phyloP scores from a whole-genome alignment of 2,888 invertebrate genomes.

The Drosophila multiciliata region DNA sequence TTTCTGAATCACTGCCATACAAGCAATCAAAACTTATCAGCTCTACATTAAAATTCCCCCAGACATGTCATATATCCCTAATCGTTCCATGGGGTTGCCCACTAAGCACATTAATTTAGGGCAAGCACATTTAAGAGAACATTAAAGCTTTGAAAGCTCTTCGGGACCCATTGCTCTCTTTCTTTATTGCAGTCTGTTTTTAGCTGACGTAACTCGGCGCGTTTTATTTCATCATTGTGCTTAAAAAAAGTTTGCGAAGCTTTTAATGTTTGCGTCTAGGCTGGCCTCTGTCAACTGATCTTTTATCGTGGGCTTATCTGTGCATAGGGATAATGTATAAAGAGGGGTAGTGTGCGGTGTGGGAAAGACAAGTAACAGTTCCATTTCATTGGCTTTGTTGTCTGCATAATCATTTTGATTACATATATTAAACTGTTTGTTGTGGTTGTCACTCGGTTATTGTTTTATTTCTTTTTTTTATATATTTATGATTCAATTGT shows the following conservation, averaged over 20 bases:
- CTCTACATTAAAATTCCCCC: constrained; percentile 21
- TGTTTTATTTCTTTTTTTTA: constrained; percentile 11
- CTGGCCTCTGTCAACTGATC: constrained; percentile 25
- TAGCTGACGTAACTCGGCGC: constrained; percentile 46
- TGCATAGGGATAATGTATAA: neutral
- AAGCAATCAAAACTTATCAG: constrained; percentile 9
- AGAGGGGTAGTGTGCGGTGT: neutral
- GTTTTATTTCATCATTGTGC: constrained; percentile 50
- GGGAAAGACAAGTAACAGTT: constrained; percentile 8
- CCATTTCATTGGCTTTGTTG: constrained; percentile 57
- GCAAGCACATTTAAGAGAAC: constrained; percentile 21
- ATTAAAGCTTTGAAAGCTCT: constrained; percentile 33
- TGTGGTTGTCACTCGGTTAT: constrained; percentile 17
- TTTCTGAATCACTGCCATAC: constrained; percentile 10
- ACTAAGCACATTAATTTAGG: constrained; percentile 19
- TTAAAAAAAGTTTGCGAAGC: constrained; percentile 17
- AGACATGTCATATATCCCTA: constrained; percentile 33
- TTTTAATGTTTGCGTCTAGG: constrained; percentile 25
- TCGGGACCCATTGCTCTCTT: constrained; percentile 14
- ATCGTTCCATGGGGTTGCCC: constrained; percentile 22
- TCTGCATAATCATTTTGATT: constrained; percentile 78
- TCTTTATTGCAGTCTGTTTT: constrained; percentile 3
- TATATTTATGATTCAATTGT: constrained; percentile 49
- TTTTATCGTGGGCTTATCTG: constrained; percentile 44
- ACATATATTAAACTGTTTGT: constrained; percentile 45